Percentiles rank a stretch among this genome's conserved stretches.
Conservation (phyloP, 2,113 vertebrate genomes). For the Corydoras sp. region DNA sequence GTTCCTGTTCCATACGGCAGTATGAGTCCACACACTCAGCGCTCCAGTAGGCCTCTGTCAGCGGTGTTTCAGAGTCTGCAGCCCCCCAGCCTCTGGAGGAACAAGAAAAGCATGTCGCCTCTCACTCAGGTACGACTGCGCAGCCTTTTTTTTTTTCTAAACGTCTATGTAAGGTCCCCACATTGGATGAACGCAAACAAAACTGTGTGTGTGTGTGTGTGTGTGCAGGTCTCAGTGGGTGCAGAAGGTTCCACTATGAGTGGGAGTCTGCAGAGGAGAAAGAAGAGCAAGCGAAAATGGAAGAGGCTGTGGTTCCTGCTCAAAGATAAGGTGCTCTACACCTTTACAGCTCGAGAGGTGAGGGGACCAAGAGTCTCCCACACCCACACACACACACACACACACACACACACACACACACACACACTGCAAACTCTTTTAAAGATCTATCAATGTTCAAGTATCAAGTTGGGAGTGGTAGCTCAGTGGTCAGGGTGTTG, state of each 20-base stretch:
- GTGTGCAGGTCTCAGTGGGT: constrained; percentile 74
- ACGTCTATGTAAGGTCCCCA: too few relatives aligned
- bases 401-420: constrained; percentile 18
- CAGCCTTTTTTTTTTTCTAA: too few relatives aligned
- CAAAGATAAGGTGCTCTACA: constrained; percentile 98
- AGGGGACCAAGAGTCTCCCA: constrained; percentile 61
- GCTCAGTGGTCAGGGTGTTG: too few relatives aligned
- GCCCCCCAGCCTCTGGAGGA: constrained; percentile 83
- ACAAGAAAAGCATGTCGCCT: constrained; percentile 78
- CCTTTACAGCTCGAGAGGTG: constrained; percentile 87
- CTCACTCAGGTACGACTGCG: constrained; percentile 74
- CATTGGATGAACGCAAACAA: too few relatives aligned
- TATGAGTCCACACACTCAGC: constrained; percentile 67
- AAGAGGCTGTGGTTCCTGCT: constrained; percentile 97
- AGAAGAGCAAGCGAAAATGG: constrained; percentile 90
- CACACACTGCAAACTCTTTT: too few relatives aligned
- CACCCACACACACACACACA: constrained; percentile 41
- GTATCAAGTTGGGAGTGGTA: too few relatives aligned
- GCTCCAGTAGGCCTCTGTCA: constrained; percentile 80
- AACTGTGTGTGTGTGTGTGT: constrained; percentile 29
- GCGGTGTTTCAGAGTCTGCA: constrained; percentile 91
- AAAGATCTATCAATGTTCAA: too few relatives aligned
- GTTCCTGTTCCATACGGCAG: constrained; percentile 52
- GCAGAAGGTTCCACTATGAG: constrained; percentile 80
- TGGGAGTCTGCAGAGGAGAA: constrained; percentile 82